Percentiles rank a stretch among this genome's conserved stretches.
These are phyloP conservation scores for Halcyon chelicuti DNA, from an alignment of 2,797 vertebrate genomes.

Conservation along the genomic window DNA sequence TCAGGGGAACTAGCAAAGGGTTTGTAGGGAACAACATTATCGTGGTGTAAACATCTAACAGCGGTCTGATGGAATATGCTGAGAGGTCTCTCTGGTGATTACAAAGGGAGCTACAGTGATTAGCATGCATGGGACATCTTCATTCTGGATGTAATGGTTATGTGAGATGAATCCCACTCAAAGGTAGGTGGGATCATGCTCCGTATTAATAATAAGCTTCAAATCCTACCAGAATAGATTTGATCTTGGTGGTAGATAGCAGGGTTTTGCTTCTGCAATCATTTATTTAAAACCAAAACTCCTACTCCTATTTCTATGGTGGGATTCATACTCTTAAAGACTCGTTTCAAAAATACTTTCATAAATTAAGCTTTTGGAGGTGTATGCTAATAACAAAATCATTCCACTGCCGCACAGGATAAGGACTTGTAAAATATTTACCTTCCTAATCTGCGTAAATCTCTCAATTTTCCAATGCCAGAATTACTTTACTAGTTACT, in stretches of 20 bases:
- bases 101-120: neutral
- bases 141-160: neutral
- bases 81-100: neutral
- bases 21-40: neutral
- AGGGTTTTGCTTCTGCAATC: neutral
- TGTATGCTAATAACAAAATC: neutral
- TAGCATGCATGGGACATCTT: neutral
- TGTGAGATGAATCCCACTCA: slow-evolving; percentile 30
- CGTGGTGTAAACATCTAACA: neutral
- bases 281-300: neutral
- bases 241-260: neutral
- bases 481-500: neutral
- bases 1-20: neutral
- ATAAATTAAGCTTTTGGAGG: neutral
- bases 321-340: neutral
- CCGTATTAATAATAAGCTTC: slow-evolving; percentile 27
- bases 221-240: slow-evolving; percentile 7
- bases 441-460: neutral
- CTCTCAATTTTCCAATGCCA: neutral
- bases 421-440: neutral
- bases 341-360: neutral
- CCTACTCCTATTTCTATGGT: neutral
- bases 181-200: slow-evolving; percentile 28
- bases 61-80: neutral
- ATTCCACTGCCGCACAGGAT: neutral